These are phyloP conservation scores for Drosophila azteca DNA, from an alignment of 1,140 invertebrate genomes.

Conservation along the genomic window DNA sequence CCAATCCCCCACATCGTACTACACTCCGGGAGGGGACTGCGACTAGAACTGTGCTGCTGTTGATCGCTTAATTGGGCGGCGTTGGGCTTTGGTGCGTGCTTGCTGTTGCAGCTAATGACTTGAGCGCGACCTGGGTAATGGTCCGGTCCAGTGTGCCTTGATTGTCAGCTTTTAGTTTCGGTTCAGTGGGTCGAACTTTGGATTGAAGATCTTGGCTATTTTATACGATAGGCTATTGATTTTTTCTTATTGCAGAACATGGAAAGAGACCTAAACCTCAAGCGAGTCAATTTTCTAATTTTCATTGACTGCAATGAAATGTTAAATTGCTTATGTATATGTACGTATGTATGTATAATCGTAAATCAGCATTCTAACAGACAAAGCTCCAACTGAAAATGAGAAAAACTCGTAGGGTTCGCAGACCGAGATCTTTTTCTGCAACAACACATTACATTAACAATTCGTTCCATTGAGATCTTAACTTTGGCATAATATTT, in stretches of 20 bases:
- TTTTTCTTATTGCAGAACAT: background rate
- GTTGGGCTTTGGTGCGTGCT: conserved; percentile 47
- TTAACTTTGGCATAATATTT: conserved; percentile 1
- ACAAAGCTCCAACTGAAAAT: too few species aligned
- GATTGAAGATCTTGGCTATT: background rate
- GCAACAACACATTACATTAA: too few species aligned
- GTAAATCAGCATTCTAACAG: too few species aligned
- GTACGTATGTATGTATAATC: too few species aligned
- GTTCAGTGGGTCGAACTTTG: conserved; percentile 57
- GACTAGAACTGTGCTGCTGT: background rate
- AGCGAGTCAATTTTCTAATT: too few species aligned
- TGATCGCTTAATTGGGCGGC: conserved; percentile 39
- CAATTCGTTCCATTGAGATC: background rate
- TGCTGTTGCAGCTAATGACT: conserved; percentile 60
- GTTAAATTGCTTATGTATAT: too few species aligned
- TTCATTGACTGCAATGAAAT: conserved; percentile 56
- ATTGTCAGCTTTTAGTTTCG: conserved; percentile 31
- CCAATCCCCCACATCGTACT: too few species aligned
- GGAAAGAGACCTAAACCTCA: too few species aligned
- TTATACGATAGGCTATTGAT: too few species aligned
- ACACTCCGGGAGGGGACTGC: too few species aligned
- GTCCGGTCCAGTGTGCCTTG: conserved; percentile 9
- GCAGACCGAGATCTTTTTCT: too few species aligned
- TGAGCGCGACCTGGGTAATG: conserved; percentile 1
- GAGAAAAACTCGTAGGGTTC: too few species aligned